Evolutionary conservation across 2,113 vertebrate genomes (phyloP).

Genomic region (Poeciliopsis retropinna): DNA sequence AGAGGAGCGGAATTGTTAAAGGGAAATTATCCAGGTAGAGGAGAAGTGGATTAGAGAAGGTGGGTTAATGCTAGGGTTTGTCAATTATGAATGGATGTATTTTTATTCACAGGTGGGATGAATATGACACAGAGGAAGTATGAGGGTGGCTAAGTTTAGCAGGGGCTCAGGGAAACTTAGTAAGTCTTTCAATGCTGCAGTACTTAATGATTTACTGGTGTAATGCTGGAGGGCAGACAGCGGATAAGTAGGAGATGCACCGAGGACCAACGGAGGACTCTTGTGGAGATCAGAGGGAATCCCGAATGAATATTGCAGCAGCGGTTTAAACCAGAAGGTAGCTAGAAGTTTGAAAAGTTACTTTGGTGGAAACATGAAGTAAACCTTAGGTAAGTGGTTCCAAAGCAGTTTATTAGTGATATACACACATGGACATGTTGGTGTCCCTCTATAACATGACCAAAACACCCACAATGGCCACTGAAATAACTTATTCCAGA

Average conservation of each 20-base stretch:
- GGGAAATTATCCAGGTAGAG: background rate
- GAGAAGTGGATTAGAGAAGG: background rate
- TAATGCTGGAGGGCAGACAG: background rate
- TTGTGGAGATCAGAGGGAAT: background rate
- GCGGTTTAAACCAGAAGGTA: no score
- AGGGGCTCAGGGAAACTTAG: background rate
- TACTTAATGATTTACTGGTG: background rate
- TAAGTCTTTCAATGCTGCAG: background rate
- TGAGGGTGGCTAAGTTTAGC: background rate
- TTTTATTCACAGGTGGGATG: background rate
- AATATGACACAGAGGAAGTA: background rate
- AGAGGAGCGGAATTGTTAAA: background rate
- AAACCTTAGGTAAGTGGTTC: no score
- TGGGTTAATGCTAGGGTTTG: background rate
- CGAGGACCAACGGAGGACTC: background rate
- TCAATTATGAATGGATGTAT: background rate
- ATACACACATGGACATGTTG: no score
- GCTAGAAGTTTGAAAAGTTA: no score
- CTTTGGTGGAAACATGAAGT: no score
- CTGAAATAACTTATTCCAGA: no score
- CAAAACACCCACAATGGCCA: no score
- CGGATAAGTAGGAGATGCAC: background rate
- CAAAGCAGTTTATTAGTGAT: no score
- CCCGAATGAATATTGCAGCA: no score
- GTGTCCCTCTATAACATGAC: no score